Evolutionary conservation across 2,888 invertebrate genomes (phyloP), one percentile per base, ranked within the genome.

Genomic region (Calliopum simillimum): DNA sequence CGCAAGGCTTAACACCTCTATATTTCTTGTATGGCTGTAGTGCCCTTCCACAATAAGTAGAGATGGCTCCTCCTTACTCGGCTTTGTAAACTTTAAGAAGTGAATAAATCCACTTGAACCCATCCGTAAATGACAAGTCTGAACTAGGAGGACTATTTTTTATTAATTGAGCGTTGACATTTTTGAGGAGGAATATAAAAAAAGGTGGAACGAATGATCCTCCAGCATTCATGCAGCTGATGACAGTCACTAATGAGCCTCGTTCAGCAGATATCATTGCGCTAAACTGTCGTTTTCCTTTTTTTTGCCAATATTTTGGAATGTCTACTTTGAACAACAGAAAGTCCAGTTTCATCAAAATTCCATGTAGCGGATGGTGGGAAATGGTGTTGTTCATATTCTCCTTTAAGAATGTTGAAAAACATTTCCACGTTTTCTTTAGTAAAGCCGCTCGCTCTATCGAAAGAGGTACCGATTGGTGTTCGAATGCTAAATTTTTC

Each of bases 181-280:
- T 47, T 49, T 49, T 49, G n/a, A n/a, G 49, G n/a, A 16, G 49
- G 16, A 49, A 49, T 14, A n/a, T 49, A 49, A 49, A 49, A 49
- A 49, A 47, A 49, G 6, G 49, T 16, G 49, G 49, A 13, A 14
- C 14, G 49, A 49, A 49, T 16, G 49, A 49, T 49, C 49, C 49
- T n/a, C 49, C 49, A 14, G 49, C 49, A 8, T 16, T 49, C 49
- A 49, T 49, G 49, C 49, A 49, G 16, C 49, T 49, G 14, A 49
- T 14, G 49, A 49, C n/a, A 16, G 49, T 49, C 16, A 49, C 49
- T 49, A 13, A 49, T 49, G n/a, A 49, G 49, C 8, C 49, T 49
- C 13, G 49, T 49, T 49, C 49, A 49, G 49, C n/a, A 49, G 49
- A 49, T 47, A 6, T 47, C 6, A 47, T 47, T 6, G 47, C 47